Percentiles rank a stretch among this genome's conserved stretches.
phyloP scores from a whole-genome alignment of 2,113 vertebrate species.

The Vulpes vulpes region DNA sequence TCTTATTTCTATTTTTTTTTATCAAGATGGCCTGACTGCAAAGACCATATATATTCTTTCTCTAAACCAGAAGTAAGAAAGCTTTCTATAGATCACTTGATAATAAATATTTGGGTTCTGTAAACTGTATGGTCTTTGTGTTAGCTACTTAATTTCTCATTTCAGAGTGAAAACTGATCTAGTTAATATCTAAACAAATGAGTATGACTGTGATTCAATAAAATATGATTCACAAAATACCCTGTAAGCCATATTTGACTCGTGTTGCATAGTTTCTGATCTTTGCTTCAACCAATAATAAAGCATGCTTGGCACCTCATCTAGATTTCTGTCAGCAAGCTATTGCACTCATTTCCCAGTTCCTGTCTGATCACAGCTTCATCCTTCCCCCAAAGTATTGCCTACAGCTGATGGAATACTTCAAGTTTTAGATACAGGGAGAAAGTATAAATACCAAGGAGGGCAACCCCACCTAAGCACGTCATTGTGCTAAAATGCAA shows the following conservation, averaged over 20 bases:
- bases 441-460: background rate
- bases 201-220: background rate
- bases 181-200: background rate
- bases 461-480: background rate
- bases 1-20: background rate
- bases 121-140: background rate
- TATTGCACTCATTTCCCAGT: background rate
- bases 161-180: background rate
- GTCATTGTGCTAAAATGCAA: background rate
- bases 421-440: background rate
- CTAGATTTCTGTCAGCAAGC: too few species aligned
- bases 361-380: background rate
- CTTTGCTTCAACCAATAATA: background rate
- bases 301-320: accelerated
- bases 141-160: background rate
- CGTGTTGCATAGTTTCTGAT: background rate
- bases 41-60: background rate
- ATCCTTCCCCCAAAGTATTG: background rate
- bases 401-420: background rate
- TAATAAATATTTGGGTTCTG: background rate
- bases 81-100: background rate
- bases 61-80: background rate
- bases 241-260: background rate
- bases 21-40: background rate
- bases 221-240: background rate